These are phyloP conservation scores for Leptodactylus fallax DNA, from an alignment of 2,797 vertebrate species.

Conservation along the genomic window DNA sequence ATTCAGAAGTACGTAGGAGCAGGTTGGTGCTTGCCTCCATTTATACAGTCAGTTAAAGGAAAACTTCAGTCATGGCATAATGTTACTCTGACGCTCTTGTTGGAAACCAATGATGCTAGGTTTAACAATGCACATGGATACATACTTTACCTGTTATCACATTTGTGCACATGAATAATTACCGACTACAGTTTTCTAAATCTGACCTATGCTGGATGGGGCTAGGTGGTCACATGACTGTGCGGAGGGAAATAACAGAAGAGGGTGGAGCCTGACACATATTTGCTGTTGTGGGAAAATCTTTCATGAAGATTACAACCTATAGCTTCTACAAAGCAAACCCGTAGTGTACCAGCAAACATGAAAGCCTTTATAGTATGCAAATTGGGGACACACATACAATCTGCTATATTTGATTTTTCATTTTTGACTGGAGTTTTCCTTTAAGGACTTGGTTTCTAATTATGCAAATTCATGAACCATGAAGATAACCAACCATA, in stretches of 20 bases:
- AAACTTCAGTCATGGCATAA: not conserved
- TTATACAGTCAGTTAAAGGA: constrained; percentile 4
- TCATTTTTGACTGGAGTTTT: constrained; percentile 3
- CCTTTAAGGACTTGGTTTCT: not conserved
- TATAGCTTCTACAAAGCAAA: not conserved
- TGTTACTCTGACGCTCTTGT: not conserved
- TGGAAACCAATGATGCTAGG: not conserved
- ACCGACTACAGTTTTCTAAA: too few species aligned
- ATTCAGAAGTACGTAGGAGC: constrained; percentile 7
- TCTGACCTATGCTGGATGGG: not conserved
- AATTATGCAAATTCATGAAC: too few species aligned
- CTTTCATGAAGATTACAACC: not conserved
- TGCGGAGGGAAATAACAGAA: not conserved
- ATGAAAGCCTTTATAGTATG: not conserved
- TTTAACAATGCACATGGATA: not conserved
- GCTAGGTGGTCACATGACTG: not conserved
- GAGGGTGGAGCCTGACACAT: not conserved
- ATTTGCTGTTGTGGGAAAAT: not conserved
- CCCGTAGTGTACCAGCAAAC: not conserved
- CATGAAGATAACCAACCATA: not conserved
- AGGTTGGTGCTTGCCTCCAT: constrained; percentile 8
- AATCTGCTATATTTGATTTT: not conserved
- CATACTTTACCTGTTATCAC: not conserved
- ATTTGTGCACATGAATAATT: not conserved
- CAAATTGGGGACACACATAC: not conserved